Percentiles rank a stretch among this genome's conserved stretches.
These are phyloP conservation scores for Micromussa lordhowensis DNA, from an alignment of 92 coral and sea anemone species.

Conservation along the genomic window DNA sequence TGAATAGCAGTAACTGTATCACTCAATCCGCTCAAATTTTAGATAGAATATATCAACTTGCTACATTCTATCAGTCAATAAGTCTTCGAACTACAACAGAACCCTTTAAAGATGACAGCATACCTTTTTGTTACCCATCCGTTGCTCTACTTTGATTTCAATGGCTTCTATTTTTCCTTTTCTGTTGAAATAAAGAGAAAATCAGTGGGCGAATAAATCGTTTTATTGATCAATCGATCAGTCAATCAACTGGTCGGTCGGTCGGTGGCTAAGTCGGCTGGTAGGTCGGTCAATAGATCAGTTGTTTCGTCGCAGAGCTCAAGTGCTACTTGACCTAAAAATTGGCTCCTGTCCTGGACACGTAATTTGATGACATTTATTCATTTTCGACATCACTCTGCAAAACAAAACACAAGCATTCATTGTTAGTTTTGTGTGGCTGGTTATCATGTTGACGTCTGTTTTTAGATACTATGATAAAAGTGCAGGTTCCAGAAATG, in stretches of 20 bases:
- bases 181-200: constrained; percentile 41
- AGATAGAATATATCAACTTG: no score
- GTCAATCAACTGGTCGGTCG: background rate
- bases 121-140: constrained; percentile 99
- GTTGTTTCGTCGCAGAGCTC: background rate
- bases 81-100: no score
- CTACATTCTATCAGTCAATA: no score
- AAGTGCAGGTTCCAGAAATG: no score
- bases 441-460: no score
- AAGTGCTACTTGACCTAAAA: constrained; percentile 62
- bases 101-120: no score
- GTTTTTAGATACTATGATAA: no score
- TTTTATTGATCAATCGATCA: background rate
- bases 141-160: constrained; percentile 90
- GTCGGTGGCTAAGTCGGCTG: no score
- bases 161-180: constrained; percentile 92
- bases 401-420: background rate
- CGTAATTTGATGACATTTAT: constrained; percentile 88
- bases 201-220: background rate
- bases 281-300: no score
- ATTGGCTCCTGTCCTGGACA: constrained; percentile 81
- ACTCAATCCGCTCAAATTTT: no score
- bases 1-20: no score
- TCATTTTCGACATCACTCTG: constrained; percentile 73
- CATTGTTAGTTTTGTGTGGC: background rate